phyloP scores from a whole-genome alignment of 2,797 vertebrate genomes.

The Clarias fuscus region DNA sequence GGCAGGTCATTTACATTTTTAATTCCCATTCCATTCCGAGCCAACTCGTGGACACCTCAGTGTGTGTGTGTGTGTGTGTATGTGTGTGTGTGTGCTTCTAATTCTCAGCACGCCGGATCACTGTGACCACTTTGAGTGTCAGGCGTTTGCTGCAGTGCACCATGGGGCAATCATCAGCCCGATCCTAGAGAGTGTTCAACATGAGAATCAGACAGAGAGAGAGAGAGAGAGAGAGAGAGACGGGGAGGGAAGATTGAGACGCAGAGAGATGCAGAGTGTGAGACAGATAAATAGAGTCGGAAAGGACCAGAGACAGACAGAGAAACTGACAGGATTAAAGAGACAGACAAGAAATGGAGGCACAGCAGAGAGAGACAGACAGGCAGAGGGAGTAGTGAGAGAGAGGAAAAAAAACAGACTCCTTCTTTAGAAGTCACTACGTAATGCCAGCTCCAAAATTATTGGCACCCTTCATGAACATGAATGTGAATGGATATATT shows the following conservation, averaged over 20 bases:
- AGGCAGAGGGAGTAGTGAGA: not conserved
- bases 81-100: conserved; percentile 22
- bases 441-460: not conserved
- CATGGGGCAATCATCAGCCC: conserved; percentile 37
- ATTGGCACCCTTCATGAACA: not conserved
- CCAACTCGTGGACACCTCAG: conserved; percentile 74
- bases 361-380: not conserved
- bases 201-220: conserved; percentile 13
- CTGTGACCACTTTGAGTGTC: conserved; percentile 40
- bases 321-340: not conserved
- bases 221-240: not conserved
- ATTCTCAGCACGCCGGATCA: conserved; percentile 20
- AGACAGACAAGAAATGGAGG: not conserved
- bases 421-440: not conserved
- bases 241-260: not conserved
- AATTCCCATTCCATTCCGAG: conserved; percentile 85
- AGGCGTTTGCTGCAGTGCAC: conserved; percentile 51
- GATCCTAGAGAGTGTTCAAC: conserved; percentile 32
- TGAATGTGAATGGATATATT: not conserved
- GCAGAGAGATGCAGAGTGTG: not conserved
- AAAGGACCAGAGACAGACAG: not conserved
- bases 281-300: not conserved
- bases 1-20: conserved; percentile 93
- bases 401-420: not conserved
- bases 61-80: conserved; percentile 31